Evolutionary conservation across 2,113 vertebrate species (phyloP).

Genomic region (Falcunculus frontatus): DNA sequence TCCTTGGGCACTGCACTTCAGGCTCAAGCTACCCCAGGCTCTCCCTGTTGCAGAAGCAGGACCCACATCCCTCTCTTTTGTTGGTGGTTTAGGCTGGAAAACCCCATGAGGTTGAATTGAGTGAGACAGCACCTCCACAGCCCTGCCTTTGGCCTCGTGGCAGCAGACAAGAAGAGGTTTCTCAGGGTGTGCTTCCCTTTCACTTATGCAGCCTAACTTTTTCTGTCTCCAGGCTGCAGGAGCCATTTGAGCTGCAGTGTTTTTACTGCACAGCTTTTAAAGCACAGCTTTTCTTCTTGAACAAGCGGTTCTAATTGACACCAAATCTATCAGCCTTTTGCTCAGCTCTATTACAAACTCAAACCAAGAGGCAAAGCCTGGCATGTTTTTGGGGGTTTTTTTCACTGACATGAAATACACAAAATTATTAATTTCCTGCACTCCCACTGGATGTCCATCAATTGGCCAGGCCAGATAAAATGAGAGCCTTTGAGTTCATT

Average conservation of each 20-base stretch:
- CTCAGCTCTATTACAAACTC: background rate
- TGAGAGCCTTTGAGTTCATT: background rate
- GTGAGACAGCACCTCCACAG: background rate
- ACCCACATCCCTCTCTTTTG: background rate
- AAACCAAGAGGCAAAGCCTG: background rate
- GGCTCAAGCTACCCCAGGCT: background rate
- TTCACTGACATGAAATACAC: background rate
- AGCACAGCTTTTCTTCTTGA: background rate
- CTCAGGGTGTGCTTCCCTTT: background rate
- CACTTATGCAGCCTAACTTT: background rate
- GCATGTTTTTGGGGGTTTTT: background rate
- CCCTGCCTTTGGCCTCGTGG: fast-evolving
- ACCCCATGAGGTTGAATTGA: background rate
- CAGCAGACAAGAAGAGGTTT: background rate
- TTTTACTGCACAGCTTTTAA: background rate
- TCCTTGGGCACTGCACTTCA: background rate
- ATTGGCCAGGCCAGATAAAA: background rate
- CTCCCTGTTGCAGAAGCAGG: background rate
- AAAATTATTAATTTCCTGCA: slow-evolving; percentile 4
- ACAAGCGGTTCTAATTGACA: background rate
- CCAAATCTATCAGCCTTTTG: background rate
- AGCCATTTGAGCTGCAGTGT: background rate
- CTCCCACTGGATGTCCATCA: background rate
- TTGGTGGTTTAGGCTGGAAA: background rate
- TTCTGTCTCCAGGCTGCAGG: background rate